Percentiles rank a stretch among this genome's conserved stretches.
These are phyloP conservation scores for Silurus asotus DNA, from an alignment of 2,113 vertebrate species.

Conservation along the genomic window DNA sequence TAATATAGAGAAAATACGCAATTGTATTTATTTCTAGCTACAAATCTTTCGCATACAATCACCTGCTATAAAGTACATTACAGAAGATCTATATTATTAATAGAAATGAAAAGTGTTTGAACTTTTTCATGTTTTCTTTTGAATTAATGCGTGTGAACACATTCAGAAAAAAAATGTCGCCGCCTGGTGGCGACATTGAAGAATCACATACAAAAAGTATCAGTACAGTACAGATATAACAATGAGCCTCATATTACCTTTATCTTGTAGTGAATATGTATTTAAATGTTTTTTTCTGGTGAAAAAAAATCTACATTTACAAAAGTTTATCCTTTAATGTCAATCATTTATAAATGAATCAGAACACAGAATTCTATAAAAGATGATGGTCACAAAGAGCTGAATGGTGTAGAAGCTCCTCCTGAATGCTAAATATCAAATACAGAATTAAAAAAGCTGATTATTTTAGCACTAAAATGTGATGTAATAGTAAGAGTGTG, in stretches of 20 bases:
- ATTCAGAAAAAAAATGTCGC: not conserved
- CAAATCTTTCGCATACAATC: not conserved
- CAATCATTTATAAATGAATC: not conserved
- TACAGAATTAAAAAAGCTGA: too few species aligned
- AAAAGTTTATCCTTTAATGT: not conserved
- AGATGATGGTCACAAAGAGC: not conserved
- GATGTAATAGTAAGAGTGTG: too few species aligned
- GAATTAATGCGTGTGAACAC: not conserved
- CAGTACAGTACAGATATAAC: not conserved
- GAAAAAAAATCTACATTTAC: not conserved
- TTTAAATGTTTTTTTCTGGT: not conserved
- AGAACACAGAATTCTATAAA: not conserved
- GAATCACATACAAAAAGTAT: not conserved
- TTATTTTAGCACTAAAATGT: too few species aligned
- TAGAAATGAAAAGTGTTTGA: not conserved
- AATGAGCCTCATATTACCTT: too few species aligned
- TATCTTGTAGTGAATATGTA: not conserved
- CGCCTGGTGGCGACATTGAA: not conserved
- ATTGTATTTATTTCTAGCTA: not conserved
- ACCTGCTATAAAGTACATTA: not conserved
- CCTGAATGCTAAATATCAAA: not conserved
- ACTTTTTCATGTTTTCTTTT: not conserved
- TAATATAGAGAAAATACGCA: not conserved
- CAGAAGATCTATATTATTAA: not conserved
- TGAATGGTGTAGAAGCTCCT: not conserved